Evolutionary conservation across 2,888 invertebrate species (phyloP).

Genomic region (Hydrotaea diabolus): DNA sequence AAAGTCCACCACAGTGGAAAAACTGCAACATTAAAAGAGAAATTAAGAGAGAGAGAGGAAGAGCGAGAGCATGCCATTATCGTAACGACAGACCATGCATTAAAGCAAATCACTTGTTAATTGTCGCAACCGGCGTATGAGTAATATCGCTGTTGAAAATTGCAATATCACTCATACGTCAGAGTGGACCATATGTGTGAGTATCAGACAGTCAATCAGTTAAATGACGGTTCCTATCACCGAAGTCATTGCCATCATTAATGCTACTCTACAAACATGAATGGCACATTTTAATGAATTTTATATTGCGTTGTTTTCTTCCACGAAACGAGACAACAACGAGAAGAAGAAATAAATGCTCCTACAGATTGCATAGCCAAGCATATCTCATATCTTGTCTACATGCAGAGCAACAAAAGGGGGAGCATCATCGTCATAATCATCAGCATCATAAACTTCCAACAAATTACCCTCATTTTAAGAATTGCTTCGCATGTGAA

Average conservation of each 20-base stretch:
- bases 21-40: too few species aligned
- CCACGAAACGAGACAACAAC: too few species aligned
- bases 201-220: too few species aligned
- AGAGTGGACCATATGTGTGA: not conserved
- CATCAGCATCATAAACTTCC: constrained; percentile 3
- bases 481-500: not conserved
- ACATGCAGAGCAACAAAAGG: not conserved
- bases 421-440: not conserved
- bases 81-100: too few species aligned
- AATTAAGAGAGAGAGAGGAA: too few species aligned
- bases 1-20: too few species aligned
- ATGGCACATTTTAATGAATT: constrained; percentile 19
- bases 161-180: not conserved
- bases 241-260: not conserved
- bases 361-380: not conserved
- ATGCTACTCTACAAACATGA: not conserved
- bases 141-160: not conserved
- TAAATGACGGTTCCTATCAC: not conserved
- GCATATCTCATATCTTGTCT: not conserved
- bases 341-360: too few species aligned
- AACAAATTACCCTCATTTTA: constrained; percentile 24
- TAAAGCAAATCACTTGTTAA: too few species aligned
- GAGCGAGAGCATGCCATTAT: too few species aligned
- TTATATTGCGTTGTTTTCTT: not conserved
- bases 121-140: not conserved